Percentiles rank a stretch among this genome's conserved stretches.
Evolutionary conservation across 1,140 invertebrate species (phyloP).

Genomic region (Lutraria rhynchaena): DNA sequence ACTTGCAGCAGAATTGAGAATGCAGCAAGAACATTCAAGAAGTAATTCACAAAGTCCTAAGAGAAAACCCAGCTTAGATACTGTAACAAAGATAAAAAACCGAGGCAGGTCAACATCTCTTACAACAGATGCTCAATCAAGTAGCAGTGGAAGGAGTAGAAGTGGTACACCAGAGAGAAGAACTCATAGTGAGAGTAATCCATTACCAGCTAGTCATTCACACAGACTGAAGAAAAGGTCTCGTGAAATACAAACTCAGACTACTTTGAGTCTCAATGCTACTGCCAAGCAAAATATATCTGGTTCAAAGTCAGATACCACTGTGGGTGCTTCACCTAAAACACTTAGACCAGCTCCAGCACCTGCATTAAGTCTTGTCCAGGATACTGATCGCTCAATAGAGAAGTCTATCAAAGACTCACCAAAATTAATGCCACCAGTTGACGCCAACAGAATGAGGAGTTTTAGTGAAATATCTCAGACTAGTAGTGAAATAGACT

Average conservation of each 20-base stretch:
- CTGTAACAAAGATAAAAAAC: slow-evolving; percentile 40
- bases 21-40: slow-evolving; percentile 48
- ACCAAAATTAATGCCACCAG: slow-evolving; percentile 71
- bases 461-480: slow-evolving; percentile 62
- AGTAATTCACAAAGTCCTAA: slow-evolving; percentile 75
- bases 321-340: slow-evolving; percentile 67
- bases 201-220: slow-evolving; percentile 37
- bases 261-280: slow-evolving; percentile 49
- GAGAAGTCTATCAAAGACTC: slow-evolving; percentile 39
- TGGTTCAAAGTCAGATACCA: slow-evolving; percentile 11
- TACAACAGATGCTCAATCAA: slow-evolving; percentile 37
- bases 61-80: slow-evolving; percentile 37
- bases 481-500: slow-evolving; percentile 46
- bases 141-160: slow-evolving; percentile 29
- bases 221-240: slow-evolving; percentile 22
- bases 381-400: slow-evolving; percentile 43
- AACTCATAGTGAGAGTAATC: slow-evolving; percentile 68
- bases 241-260: slow-evolving; percentile 31
- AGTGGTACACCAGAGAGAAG: slow-evolving; percentile 64
- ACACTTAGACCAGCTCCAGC: slow-evolving; percentile 72
- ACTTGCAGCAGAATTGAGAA: slow-evolving; percentile 57
- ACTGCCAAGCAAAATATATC: slow-evolving; percentile 57
- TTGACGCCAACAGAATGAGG: slow-evolving; percentile 58
- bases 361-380: slow-evolving; percentile 73
- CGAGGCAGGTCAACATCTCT: slow-evolving; percentile 61